Evolutionary conservation across 2,797 vertebrate species (phyloP).

Genomic region (Hippocampus kuda): DNA sequence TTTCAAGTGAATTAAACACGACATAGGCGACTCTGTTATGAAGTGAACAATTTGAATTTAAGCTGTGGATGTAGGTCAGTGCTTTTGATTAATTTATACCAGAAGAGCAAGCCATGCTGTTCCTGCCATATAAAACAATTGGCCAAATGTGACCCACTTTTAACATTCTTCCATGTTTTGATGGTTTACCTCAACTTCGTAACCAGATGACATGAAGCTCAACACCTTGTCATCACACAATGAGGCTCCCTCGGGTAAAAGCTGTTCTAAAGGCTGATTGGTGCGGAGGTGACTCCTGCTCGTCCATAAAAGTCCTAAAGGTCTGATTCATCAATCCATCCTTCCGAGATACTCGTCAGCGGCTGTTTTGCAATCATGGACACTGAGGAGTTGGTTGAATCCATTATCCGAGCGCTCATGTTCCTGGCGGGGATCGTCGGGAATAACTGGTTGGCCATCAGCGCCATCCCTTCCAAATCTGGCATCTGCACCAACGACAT

Average conservation of each 20-base stretch:
- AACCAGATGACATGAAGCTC: too few species aligned
- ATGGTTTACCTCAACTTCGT: too few species aligned
- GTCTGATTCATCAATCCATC: not conserved
- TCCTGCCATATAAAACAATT: too few species aligned
- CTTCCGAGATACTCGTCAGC: not conserved
- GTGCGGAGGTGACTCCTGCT: not conserved
- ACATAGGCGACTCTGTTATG: not conserved
- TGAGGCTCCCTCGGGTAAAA: not conserved
- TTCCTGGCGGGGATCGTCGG: conserved; percentile 65
- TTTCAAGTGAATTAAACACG: too few species aligned
- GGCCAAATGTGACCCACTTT: too few species aligned
- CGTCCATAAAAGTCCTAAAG: conserved; percentile 29
- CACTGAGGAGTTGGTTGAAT: conserved; percentile 34
- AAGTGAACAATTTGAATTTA: not conserved
- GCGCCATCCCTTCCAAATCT: conserved; percentile 52
- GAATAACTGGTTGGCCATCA: conserved; percentile 63
- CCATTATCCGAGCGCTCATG: conserved; percentile 54
- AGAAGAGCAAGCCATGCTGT: too few species aligned
- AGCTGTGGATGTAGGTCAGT: not conserved
- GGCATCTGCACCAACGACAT: conserved; percentile 59
- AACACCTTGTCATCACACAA: not conserved
- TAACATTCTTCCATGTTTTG: too few species aligned
- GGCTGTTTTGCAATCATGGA: conserved; percentile 35
- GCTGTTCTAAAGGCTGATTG: not conserved
- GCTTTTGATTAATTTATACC: not conserved